Evolutionary conservation across 2,797 vertebrate genomes (phyloP).

Genomic region (Atherinosoma microstoma): DNA sequence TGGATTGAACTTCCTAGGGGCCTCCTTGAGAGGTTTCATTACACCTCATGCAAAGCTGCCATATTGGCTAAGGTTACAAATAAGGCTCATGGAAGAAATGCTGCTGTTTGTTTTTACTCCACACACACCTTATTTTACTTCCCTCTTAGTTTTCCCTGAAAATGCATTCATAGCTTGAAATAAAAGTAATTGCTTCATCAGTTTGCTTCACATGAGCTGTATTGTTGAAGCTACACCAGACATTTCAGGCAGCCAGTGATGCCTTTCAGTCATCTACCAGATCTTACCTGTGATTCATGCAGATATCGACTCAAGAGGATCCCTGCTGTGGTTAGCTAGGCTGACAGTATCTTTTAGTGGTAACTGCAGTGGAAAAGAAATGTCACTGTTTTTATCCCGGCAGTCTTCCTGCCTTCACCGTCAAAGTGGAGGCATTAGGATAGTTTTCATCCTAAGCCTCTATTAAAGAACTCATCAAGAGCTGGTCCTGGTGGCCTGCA

Average conservation of each 20-base stretch:
- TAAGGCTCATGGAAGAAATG: not conserved
- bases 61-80: conserved; percentile 27
- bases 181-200: conserved; percentile 28
- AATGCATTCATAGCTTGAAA: conserved; percentile 28
- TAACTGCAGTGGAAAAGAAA: not conserved
- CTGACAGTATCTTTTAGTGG: conserved; percentile 19
- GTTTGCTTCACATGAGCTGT: conserved; percentile 20
- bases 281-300: conserved; percentile 27
- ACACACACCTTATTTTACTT: conserved; percentile 1
- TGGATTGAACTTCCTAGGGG: conserved; percentile 20
- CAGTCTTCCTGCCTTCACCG: conserved; percentile 28
- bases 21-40: conserved; percentile 36
- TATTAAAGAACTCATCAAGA: conserved; percentile 60
- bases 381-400: conserved; percentile 14
- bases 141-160: conserved; percentile 9
- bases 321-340: conserved; percentile 11
- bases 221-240: conserved; percentile 27
- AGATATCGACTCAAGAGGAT: conserved; percentile 26
- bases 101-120: conserved; percentile 7
- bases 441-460: conserved; percentile 57
- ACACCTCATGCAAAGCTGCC: conserved; percentile 28
- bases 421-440: conserved; percentile 54
- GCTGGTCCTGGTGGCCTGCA: conserved; percentile 42
- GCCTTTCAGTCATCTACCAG: conserved; percentile 2
- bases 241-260: conserved; percentile 16